Evolutionary conservation across 2,888 invertebrate genomes (phyloP).

Genomic region (Apeira syringaria): DNA sequence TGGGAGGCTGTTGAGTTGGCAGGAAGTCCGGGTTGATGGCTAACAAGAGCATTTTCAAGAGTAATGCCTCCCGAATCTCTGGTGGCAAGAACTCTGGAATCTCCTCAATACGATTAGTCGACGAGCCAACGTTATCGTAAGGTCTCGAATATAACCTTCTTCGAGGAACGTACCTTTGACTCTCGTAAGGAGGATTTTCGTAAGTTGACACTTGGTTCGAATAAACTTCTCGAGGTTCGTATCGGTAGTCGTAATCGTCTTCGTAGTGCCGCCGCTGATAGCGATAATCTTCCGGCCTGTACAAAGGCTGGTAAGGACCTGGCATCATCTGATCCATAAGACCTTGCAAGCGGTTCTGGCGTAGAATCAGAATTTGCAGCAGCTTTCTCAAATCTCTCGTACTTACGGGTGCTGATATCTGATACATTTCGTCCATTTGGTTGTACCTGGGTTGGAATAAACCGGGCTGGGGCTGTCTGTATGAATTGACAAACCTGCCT

Average conservation of each 20-base stretch:
- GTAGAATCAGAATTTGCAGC: slow-evolving; percentile 85
- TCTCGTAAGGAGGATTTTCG: slow-evolving; percentile 68
- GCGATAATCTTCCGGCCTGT: slow-evolving; percentile 57
- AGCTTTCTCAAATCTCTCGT: slow-evolving; percentile 88
- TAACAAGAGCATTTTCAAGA: slow-evolving; percentile 88
- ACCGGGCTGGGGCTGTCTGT: slow-evolving; percentile 47
- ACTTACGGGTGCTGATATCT: slow-evolving; percentile 87
- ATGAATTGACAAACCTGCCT: slow-evolving; percentile 62
- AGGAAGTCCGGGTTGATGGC: slow-evolving; percentile 86
- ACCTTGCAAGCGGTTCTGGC: slow-evolving; percentile 85
- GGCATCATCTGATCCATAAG: slow-evolving; percentile 78
- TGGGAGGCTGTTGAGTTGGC: slow-evolving; percentile 67
- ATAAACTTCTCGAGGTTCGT: slow-evolving; percentile 66
- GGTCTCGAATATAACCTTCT: slow-evolving; percentile 61
- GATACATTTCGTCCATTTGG: slow-evolving; percentile 79
- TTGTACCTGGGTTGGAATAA: slow-evolving; percentile 68
- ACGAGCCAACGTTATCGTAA: slow-evolving; percentile 67
- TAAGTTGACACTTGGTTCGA: slow-evolving; percentile 59
- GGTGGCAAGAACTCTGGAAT: slow-evolving; percentile 86
- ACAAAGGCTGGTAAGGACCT: slow-evolving; percentile 55
- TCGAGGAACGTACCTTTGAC: slow-evolving; percentile 71
- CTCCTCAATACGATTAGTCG: slow-evolving; percentile 73
- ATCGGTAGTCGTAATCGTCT: slow-evolving; percentile 59
- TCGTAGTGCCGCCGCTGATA: slow-evolving; percentile 70
- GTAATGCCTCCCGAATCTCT: slow-evolving; percentile 87